Evolutionary conservation across 2,113 vertebrate species (phyloP).

Genomic region (Hemichromis elongatus): DNA sequence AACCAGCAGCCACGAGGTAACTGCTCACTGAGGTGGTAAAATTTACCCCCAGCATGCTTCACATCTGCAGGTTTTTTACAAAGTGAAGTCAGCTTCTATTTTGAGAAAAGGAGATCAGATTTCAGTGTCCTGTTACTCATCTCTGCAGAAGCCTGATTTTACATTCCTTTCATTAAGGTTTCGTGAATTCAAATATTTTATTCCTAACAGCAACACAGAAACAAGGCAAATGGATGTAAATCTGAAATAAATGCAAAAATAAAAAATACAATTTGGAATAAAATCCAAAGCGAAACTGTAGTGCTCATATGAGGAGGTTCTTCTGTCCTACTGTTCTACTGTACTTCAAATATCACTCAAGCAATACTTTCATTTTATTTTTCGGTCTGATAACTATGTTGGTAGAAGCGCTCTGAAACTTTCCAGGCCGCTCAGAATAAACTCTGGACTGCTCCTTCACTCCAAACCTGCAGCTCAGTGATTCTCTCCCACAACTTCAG

Average conservation of each 20-base stretch:
- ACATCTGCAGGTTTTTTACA: neutral
- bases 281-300: neutral
- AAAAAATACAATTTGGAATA: neutral
- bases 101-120: neutral
- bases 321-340: too few species aligned
- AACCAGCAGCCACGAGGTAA: neutral
- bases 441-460: neutral
- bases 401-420: neutral
- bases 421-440: fast-evolving
- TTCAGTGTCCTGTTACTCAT: neutral
- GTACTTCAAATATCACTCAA: too few species aligned
- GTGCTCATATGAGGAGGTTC: neutral
- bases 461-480: neutral
- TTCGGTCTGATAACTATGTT: neutral
- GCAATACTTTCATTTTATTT: fast-evolving
- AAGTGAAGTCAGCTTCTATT: neutral
- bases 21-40: neutral
- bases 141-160: neutral
- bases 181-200: neutral
- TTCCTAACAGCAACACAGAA: neutral
- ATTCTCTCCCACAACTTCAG: neutral
- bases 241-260: neutral
- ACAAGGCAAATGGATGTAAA: neutral
- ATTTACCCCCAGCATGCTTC: neutral
- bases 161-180: neutral